phyloP scores from a whole-genome alignment of 2,888 invertebrate species.

The Hemithea aestivaria region DNA sequence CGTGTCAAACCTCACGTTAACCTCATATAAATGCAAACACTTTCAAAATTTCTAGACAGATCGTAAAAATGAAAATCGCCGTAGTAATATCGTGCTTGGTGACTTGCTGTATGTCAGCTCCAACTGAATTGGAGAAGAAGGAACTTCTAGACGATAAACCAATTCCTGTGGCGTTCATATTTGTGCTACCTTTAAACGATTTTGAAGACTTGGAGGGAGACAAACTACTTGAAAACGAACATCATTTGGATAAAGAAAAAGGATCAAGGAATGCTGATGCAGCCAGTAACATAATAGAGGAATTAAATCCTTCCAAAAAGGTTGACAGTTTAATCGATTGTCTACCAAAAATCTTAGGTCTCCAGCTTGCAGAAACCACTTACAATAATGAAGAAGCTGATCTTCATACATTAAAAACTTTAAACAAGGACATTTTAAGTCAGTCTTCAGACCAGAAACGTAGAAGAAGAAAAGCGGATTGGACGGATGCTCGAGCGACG shows the following conservation, averaged over 20 bases:
- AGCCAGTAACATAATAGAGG: no score
- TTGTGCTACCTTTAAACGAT: conserved; percentile 10
- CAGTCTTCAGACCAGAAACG: conserved; percentile 13
- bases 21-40: conserved; percentile 14
- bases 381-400: no score
- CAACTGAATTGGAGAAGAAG: conserved; percentile 5
- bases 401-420: no score
- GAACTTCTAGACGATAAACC: conserved; percentile 5
- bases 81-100: conserved; percentile 14
- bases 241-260: no score
- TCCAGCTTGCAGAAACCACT: no score
- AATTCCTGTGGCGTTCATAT: conserved; percentile 14
- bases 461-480: conserved; percentile 17
- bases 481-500: conserved; percentile 20
- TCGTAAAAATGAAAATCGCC: conserved; percentile 17
- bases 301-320: no score
- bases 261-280: no score
- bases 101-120: conserved; percentile 9
- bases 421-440: no score
- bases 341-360: no score
- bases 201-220: conserved; percentile 5
- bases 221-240: no score
- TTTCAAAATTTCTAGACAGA: conserved; percentile 2
- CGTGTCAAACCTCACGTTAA: conserved; percentile 2
- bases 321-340: no score